phyloP scores from a whole-genome alignment of 2,113 vertebrate genomes.

The Amblyopsis rosae region DNA sequence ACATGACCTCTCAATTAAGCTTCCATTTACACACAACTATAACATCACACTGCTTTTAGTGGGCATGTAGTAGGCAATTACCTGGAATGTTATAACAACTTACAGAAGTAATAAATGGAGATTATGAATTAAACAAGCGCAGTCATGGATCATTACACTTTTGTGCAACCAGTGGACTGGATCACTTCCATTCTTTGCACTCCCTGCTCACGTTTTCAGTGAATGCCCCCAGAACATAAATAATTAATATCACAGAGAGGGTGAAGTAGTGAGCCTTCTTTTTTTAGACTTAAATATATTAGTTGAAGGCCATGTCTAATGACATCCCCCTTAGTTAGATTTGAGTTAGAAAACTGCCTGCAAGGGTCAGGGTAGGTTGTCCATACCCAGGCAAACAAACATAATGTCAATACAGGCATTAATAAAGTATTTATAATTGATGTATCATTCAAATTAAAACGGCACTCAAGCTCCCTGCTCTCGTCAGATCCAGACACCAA shows the following conservation, averaged over 20 bases:
- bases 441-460: neutral
- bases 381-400: neutral
- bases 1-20: neutral
- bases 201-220: too few species aligned
- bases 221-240: too few species aligned
- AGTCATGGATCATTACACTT: too few species aligned
- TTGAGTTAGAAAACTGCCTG: conserved; percentile 34
- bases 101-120: too few species aligned
- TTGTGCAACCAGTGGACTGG: too few species aligned
- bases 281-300: too few species aligned
- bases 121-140: too few species aligned
- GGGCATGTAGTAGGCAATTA: conserved; percentile 8
- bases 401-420: neutral
- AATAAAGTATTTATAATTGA: neutral
- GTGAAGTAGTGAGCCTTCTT: neutral
- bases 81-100: conserved; percentile 12
- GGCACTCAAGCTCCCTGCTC: neutral
- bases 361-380: neutral
- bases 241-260: neutral
- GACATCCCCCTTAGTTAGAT: conserved; percentile 19
- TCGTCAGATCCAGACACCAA: too few species aligned
- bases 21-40: conserved; percentile 11
- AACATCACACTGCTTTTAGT: conserved; percentile 24
- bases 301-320: too few species aligned
- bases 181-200: too few species aligned